Base-by-base conservation (phyloP, 2,888 invertebrate species). In the Polydrusus cervinus region DNA sequence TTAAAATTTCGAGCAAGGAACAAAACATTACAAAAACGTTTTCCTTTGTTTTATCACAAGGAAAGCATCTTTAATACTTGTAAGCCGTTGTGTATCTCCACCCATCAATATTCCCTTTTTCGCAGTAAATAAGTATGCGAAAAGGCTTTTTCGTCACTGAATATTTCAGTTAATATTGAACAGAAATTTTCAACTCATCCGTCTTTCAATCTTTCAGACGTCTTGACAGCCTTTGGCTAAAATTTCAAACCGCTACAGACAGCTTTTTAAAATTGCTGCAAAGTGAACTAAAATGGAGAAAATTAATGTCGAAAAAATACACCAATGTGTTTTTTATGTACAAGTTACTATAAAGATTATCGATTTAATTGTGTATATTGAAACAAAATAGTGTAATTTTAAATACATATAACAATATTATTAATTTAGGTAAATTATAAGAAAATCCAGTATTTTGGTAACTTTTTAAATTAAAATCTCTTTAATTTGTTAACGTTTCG, bases 151-250 rank as follows among this genome's bases (percentile, higher is more conserved):
- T 57, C 71, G 66, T 61, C 68, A 62, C 62, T 74, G 74, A 74
- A 74, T 74, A 74, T 74, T 74, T 66, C 64, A 74, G 70, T 74
- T 74, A 74, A 74, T 71, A 74, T 74, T 38, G 70, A 57, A 70
- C 45, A 53, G 65, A 70, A 69, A 71, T 67, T 71, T 71, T 74
- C 62, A 75, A 64, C 74, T 78, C 78, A 80, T 79, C 79, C 78
- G 79, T 81, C 80, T 79, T 81, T 81, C 82, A 82, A 80, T 82
- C 79, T 78, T 74, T 67, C 78, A 76, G 79, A 80, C 79, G 78
- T 43, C 34, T 47, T 74, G 74, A 75, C 74, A 75, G 74, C 74
- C 70, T 38, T 49, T 61, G 74, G 13, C 65, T 60, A 70, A 75
- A 75, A 71, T 60, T 75, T 57, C 57, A 69, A 74, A 74, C 68